Conservation (phyloP, 2,797 vertebrate genomes). For the Emydoidea blandingii region DNA sequence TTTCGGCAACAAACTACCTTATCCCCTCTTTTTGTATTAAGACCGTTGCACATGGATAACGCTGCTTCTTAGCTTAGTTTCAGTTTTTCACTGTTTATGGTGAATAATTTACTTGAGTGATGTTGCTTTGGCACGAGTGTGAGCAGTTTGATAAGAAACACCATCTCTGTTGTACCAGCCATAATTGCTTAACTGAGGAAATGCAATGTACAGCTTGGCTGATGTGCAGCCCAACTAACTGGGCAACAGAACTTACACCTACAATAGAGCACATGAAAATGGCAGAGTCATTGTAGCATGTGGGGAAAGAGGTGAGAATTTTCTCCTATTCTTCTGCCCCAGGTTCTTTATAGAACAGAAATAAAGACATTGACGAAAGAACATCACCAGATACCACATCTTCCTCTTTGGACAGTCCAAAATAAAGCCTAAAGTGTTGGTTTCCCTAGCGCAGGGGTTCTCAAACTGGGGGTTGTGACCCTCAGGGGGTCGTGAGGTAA, state of each 20-base stretch:
- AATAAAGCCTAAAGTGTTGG: neutral
- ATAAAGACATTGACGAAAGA: neutral
- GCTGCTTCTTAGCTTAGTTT: neutral
- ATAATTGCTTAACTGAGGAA: neutral
- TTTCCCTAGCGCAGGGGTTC: neutral
- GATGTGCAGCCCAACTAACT: neutral
- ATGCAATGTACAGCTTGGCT: neutral
- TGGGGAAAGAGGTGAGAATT: neutral
- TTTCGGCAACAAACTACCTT: neutral
- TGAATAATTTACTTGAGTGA: neutral
- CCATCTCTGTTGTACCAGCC: neutral
- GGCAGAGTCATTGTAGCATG: neutral
- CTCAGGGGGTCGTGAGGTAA: too few species aligned
- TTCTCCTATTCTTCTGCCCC: neutral
- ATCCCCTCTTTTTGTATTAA: neutral
- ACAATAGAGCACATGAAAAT: neutral
- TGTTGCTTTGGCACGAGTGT: neutral
- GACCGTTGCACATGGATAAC: too few species aligned
- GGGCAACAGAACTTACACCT: neutral
- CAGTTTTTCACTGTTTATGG: neutral
- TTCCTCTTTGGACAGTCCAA: neutral
- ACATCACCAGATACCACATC: neutral
- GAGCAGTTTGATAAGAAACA: neutral
- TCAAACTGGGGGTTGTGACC: too few species aligned
- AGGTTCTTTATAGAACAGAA: neutral